A percentile compares a stretch with the other conserved stretches of the same genome.
Conservation (phyloP, 2,888 invertebrate genomes). For the Dromius quadrimaculatus region DNA sequence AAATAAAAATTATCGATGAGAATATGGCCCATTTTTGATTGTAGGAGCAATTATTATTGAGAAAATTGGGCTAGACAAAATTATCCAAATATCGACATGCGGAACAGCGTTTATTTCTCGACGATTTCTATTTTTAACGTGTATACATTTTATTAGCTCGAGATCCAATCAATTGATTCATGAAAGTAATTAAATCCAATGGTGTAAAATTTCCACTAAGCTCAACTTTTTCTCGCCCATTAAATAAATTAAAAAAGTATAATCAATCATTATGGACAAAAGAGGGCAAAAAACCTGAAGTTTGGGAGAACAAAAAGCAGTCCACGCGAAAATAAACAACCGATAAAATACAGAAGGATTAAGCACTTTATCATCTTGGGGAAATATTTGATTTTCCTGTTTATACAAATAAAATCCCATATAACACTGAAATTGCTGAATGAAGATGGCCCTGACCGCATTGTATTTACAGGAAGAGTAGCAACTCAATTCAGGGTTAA, state of each 20-base stretch:
- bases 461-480: neutral
- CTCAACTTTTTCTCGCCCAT: slow-evolving; percentile 9
- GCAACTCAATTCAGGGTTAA: slow-evolving; percentile 29
- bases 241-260: slow-evolving; percentile 24
- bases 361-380: slow-evolving; percentile 10
- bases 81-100: no score
- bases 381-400: slow-evolving; percentile 42
- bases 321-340: neutral
- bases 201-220: slow-evolving; percentile 6
- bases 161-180: slow-evolving; percentile 7
- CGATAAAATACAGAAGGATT: neutral
- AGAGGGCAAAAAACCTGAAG: slow-evolving; percentile 1
- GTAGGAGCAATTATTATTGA: no score
- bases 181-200: slow-evolving; percentile 7
- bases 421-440: neutral
- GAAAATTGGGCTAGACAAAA: no score
- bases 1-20: no score
- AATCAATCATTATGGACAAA: slow-evolving; percentile 21
- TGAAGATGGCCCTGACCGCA: slow-evolving; percentile 29
- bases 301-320: slow-evolving; percentile 3
- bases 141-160: neutral
- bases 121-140: no score
- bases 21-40: no score
- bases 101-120: no score
- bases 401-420: slow-evolving; percentile 32